A percentile compares a stretch with the other conserved stretches of the same genome.
These are phyloP conservation scores for Altica lythri DNA, from an alignment of 2,888 invertebrate species.

Conservation along the genomic window DNA sequence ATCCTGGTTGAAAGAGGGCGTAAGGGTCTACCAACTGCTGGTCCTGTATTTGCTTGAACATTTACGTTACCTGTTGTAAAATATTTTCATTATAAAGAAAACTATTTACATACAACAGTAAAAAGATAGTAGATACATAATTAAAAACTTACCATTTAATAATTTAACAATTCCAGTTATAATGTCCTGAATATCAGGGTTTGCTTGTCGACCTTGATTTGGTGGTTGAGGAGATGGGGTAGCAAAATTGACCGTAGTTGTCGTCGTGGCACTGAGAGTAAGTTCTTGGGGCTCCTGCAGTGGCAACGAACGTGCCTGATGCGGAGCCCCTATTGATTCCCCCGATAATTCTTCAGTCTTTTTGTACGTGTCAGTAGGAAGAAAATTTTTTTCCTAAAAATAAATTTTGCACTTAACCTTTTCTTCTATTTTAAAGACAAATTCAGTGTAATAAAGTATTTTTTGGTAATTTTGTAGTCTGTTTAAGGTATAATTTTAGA, in stretches of 20 bases:
- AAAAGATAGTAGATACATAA: no score
- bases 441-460: no score
- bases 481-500: no score
- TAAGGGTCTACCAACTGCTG: slow-evolving; percentile 63
- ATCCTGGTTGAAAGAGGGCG: slow-evolving; percentile 78
- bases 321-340: slow-evolving; percentile 78
- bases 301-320: slow-evolving; percentile 68
- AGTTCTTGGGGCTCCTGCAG: slow-evolving; percentile 68
- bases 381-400: slow-evolving; percentile 14
- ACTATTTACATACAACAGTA: background rate
- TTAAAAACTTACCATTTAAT: slow-evolving; percentile 68
- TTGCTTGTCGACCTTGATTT: slow-evolving; percentile 61
- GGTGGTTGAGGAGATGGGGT: slow-evolving; percentile 44
- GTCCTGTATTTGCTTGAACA: slow-evolving; percentile 76
- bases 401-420: no score
- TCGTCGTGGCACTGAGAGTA: slow-evolving; percentile 57
- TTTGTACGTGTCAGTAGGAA: slow-evolving; percentile 6
- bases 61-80: slow-evolving; percentile 68
- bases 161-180: slow-evolving; percentile 88
- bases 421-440: no score
- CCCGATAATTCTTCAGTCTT: slow-evolving; percentile 62
- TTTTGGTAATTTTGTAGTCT: no score
- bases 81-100: background rate
- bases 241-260: slow-evolving; percentile 61
- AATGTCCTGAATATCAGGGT: slow-evolving; percentile 86